Evolutionary conservation across 1,140 invertebrate genomes (phyloP).

Genomic region (Penaeus japonicus): DNA sequence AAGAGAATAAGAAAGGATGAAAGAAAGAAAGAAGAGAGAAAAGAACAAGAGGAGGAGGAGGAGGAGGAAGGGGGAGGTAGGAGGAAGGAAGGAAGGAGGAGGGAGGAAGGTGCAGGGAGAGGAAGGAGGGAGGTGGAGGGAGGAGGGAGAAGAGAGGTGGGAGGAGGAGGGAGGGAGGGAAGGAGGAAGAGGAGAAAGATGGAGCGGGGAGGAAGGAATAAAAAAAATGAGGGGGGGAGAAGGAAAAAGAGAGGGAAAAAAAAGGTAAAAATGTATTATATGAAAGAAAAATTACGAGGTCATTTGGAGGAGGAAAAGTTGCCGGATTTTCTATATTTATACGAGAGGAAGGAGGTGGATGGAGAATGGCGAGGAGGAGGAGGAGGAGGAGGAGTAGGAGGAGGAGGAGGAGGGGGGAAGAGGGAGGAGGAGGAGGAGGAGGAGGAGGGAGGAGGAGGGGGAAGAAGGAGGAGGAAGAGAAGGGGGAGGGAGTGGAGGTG

Average conservation of each 20-base stretch:
- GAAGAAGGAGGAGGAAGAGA: not conserved
- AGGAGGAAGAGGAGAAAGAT: too few species aligned
- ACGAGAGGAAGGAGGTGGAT: not conserved
- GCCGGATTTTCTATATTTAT: constrained; percentile 7
- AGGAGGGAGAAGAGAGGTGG: too few species aligned
- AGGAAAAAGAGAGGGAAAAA: not conserved
- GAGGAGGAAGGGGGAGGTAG: not conserved
- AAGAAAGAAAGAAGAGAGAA: too few species aligned
- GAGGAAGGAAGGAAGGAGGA: not conserved
- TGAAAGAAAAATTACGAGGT: constrained; percentile 7
- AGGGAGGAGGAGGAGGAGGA: not conserved
- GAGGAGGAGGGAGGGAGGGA: too few species aligned
- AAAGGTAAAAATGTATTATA: not conserved
- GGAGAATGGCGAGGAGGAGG: not conserved
- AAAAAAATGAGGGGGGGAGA: too few species aligned
- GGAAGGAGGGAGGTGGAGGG: too few species aligned
- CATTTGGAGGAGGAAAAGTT: constrained; percentile 1
- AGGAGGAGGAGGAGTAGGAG: not conserved
- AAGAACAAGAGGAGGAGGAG: too few species aligned
- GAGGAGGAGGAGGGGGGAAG: not conserved
- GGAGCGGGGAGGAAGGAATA: too few species aligned
- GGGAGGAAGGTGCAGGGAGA: not conserved
- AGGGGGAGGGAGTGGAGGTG: not conserved
- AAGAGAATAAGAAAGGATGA: too few species aligned
- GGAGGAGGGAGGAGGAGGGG: not conserved